A percentile compares a stretch with the other conserved stretches of the same genome.
phyloP scores from a whole-genome alignment of 2,113 vertebrate species.

The Macrotus californicus region DNA sequence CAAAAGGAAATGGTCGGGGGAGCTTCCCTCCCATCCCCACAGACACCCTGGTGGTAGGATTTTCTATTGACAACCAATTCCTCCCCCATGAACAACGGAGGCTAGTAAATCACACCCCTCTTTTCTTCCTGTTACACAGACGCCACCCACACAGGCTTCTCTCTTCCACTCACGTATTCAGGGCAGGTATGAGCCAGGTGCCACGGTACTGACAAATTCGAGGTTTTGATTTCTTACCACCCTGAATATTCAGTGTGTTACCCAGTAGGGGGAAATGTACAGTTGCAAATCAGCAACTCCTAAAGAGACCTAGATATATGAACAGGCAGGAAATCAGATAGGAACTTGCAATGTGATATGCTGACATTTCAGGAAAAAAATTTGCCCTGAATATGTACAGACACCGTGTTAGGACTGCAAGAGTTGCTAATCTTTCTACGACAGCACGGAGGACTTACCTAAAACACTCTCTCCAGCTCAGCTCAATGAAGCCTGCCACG shows the following conservation, averaged over 20 bases:
- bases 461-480: slow-evolving; percentile 1
- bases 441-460: neutral
- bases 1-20: neutral
- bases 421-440: slow-evolving; percentile 31
- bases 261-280: neutral
- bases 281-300: slow-evolving; percentile 22
- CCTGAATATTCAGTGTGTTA: slow-evolving; percentile 41
- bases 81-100: neutral
- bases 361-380: slow-evolving; percentile 38
- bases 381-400: slow-evolving; percentile 32
- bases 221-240: slow-evolving; percentile 12
- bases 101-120: neutral
- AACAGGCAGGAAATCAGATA: slow-evolving; percentile 54
- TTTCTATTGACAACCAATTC: neutral
- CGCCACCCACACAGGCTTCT: neutral
- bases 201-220: neutral
- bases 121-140: neutral
- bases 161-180: neutral
- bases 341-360: slow-evolving; percentile 8
- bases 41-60: neutral
- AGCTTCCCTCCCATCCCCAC: neutral
- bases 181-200: neutral
- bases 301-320: slow-evolving; percentile 11
- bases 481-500: slow-evolving; percentile 1
- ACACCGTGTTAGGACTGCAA: neutral